Percentiles rank a stretch among this genome's conserved stretches.
phyloP scores from a whole-genome alignment of 2,888 invertebrate genomes.

The Linnaemya vulpina region DNA sequence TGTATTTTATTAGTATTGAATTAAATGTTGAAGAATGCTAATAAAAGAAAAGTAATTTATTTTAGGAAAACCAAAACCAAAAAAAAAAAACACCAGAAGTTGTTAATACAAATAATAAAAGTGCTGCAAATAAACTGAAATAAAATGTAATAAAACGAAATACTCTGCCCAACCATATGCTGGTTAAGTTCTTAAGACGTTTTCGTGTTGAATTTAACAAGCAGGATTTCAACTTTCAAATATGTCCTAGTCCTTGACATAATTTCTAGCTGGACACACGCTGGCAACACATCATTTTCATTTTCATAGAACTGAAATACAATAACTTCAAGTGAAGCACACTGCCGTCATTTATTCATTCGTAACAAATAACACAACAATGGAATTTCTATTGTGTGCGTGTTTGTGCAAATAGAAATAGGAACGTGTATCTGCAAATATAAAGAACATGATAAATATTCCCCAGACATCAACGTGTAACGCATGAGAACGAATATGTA shows the following conservation, averaged over 20 bases:
- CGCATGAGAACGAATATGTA: no score
- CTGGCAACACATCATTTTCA: neutral
- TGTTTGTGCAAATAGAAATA: conserved; percentile 1
- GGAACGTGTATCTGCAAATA: neutral
- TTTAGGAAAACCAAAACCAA: conserved; percentile 7
- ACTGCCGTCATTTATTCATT: neutral
- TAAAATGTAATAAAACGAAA: conserved; percentile 2
- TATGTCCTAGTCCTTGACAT: neutral
- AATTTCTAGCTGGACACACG: conserved; percentile 2
- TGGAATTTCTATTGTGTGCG: conserved; percentile 3
- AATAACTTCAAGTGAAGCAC: conserved; percentile 2
- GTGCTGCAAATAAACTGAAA: conserved; percentile 8
- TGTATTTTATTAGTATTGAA: conserved; percentile 2
- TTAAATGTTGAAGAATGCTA: conserved; percentile 1
- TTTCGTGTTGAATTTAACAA: conserved; percentile 31
- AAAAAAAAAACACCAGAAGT: neutral
- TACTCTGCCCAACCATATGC: conserved; percentile 13
- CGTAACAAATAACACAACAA: conserved; percentile 45
- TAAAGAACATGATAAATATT: no score
- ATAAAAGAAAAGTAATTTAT: conserved; percentile 32
- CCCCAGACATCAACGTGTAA: no score
- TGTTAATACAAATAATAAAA: conserved; percentile 7
- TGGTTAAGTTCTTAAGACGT: conserved; percentile 15
- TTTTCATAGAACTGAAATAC: conserved; percentile 21
- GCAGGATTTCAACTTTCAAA: neutral